These are phyloP conservation scores for Physella acuta DNA, from an alignment of 1,140 invertebrate species.

Conservation along the genomic window DNA sequence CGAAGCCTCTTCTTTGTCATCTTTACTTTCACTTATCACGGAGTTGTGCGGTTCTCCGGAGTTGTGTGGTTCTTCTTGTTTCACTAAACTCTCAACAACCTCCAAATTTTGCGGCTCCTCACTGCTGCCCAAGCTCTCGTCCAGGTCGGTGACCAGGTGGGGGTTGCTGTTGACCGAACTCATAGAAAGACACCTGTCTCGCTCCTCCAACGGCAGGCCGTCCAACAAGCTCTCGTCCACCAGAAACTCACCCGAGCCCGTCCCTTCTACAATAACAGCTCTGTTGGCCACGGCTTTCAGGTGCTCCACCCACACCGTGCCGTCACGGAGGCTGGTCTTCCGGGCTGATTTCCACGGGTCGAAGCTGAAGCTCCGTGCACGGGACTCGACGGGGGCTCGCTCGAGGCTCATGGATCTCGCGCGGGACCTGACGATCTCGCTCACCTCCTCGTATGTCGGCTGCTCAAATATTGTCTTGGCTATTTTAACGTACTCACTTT, in stretches of 20 bases:
- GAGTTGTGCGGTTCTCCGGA: too few species aligned
- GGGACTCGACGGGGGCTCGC: neutral
- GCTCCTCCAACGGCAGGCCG: neutral
- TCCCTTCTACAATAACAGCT: neutral
- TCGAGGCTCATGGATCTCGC: neutral
- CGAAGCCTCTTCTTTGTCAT: too few species aligned
- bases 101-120: too few species aligned
- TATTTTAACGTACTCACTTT: neutral
- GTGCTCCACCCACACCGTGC: neutral
- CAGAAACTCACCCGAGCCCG: too few species aligned
- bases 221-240: neutral
- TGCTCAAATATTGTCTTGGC: neutral
- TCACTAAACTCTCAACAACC: too few species aligned
- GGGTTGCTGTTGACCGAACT: neutral
- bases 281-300: neutral
- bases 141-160: neutral
- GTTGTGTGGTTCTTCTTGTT: too few species aligned
- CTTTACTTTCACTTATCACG: too few species aligned
- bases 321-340: neutral
- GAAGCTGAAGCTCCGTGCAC: constrained; percentile 4
- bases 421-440: neutral
- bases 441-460: constrained; percentile 1
- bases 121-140: neutral
- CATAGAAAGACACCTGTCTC: neutral
- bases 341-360: neutral